These are phyloP conservation scores for Sturmia bella DNA, from an alignment of 2,888 invertebrate species.

Conservation along the genomic window DNA sequence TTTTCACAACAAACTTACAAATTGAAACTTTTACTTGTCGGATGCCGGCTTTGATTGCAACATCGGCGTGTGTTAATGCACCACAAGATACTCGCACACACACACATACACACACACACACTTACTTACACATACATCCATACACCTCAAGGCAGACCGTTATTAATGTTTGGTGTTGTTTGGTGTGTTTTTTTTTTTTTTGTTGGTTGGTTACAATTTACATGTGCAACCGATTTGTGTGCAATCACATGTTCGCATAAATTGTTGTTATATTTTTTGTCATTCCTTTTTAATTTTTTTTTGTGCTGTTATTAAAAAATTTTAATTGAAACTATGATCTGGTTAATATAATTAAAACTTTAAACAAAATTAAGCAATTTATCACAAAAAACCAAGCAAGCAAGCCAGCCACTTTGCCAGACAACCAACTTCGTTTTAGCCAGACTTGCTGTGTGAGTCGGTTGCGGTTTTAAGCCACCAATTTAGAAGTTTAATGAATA, in stretches of 20 bases:
- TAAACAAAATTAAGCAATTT: conserved; percentile 61
- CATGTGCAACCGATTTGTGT: conserved; percentile 46
- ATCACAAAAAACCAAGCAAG: conserved; percentile 32
- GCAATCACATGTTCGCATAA: conserved; percentile 23
- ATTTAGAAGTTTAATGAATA: conserved; percentile 38
- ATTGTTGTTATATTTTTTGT: conserved; percentile 32
- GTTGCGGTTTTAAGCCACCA: conserved; percentile 10
- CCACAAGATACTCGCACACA: not conserved
- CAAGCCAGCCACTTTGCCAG: not conserved
- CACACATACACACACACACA: not conserved
- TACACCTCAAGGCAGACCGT: not conserved
- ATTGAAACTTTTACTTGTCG: conserved; percentile 56
- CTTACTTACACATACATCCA: not conserved
- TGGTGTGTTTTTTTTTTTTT: too few species aligned
- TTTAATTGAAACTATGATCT: conserved; percentile 62
- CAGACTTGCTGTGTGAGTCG: not conserved
- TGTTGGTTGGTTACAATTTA: conserved; percentile 30
- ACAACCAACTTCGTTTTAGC: conserved; percentile 5
- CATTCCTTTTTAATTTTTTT: conserved; percentile 19
- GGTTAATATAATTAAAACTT: conserved; percentile 55
- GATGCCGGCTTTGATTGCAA: conserved; percentile 49
- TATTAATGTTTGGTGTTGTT: not conserved
- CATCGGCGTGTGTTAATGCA: conserved; percentile 29
- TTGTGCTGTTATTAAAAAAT: conserved; percentile 25
- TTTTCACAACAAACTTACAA: not conserved